Evolutionary conservation across 2,888 invertebrate genomes (phyloP).

Genomic region (Maniola hyperantus): DNA sequence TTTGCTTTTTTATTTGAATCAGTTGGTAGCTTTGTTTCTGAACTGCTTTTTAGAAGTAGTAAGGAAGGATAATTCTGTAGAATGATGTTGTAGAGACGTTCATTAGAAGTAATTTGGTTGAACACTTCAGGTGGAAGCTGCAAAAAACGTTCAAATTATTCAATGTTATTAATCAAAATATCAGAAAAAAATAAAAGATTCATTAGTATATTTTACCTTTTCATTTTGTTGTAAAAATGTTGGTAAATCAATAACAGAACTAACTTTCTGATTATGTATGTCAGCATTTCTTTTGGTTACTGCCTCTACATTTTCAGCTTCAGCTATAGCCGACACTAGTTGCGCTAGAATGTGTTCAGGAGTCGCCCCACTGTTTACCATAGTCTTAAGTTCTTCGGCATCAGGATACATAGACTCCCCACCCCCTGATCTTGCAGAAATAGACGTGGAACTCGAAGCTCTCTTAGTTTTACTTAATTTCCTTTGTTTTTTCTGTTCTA

Average conservation of each 20-base stretch:
- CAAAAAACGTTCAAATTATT: slow-evolving; percentile 31
- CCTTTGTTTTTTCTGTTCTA: slow-evolving; percentile 84
- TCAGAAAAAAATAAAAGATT: background rate
- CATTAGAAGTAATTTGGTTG: slow-evolving; percentile 84
- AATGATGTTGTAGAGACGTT: slow-evolving; percentile 86
- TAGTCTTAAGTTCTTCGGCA: slow-evolving; percentile 85
- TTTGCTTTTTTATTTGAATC: slow-evolving; percentile 54
- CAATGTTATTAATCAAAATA: background rate
- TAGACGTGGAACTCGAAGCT: slow-evolving; percentile 78
- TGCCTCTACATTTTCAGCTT: slow-evolving; percentile 74
- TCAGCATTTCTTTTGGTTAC: slow-evolving; percentile 76
- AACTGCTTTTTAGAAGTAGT: slow-evolving; percentile 84
- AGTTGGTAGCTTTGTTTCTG: slow-evolving; percentile 83
- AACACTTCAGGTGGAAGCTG: slow-evolving; percentile 88
- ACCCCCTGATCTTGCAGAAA: slow-evolving; percentile 73
- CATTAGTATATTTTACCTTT: slow-evolving; percentile 73
- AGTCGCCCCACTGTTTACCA: slow-evolving; percentile 87
- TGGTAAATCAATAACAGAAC: slow-evolving; percentile 90
- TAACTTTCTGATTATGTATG: slow-evolving; percentile 70
- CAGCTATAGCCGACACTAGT: slow-evolving; percentile 83
- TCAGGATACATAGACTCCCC: slow-evolving; percentile 84
- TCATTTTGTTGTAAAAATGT: slow-evolving; percentile 90
- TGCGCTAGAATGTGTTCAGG: slow-evolving; percentile 86
- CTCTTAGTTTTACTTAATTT: slow-evolving; percentile 78
- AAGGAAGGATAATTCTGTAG: slow-evolving; percentile 88